Evolutionary conservation across 2,888 invertebrate species (phyloP), one percentile per base, ranked within the genome.

Genomic region (Embidobia sp.): DNA sequence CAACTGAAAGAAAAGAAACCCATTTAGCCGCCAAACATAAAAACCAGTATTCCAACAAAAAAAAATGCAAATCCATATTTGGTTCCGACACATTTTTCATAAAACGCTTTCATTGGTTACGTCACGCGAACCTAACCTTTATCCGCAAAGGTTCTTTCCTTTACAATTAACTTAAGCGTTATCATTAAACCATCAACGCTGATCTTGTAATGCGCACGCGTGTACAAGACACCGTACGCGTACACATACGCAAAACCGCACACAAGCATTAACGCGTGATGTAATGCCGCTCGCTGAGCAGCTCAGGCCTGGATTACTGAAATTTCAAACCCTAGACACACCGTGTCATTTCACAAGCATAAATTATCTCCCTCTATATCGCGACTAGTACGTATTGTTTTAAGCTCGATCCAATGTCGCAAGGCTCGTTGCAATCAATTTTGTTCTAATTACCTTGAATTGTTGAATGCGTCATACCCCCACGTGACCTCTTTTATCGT

Each of bases 291-390:
- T 40, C 35, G 10, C 49, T 35, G 53, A 33, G 6, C 55, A 48
- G 37, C 5, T 18, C 73, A 64, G 64, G 57, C 35, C 59, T 53
- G 66, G 59, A 66, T 74, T 66, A 74, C 66, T 66, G 66, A 74
- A 66, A 74, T 66, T 74, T 66, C 44, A 74, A 59, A 74, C 74
- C 74, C 74, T 19, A 57, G 70, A 37, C 57, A 51, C 27, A 48
- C 2, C 49, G 10, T 55, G 37, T 51, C 51, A 53, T 66, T 51
- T 59, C 37, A 42, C 10, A 59, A 74, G 33, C 66, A 44, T 64
- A 31, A 42, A 42, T 66, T 74, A 66, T 51, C 59, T 44, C 27
- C 27, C 19, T n/a, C 16, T 10, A 63, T 2, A 16, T 31, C 63
- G 40, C 48, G 48, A 53, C 18, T 42, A 16, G 10, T 26, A 8